These are phyloP conservation scores for Drosophila lutescens DNA, from an alignment of 2,888 invertebrate species.

Conservation along the genomic window DNA sequence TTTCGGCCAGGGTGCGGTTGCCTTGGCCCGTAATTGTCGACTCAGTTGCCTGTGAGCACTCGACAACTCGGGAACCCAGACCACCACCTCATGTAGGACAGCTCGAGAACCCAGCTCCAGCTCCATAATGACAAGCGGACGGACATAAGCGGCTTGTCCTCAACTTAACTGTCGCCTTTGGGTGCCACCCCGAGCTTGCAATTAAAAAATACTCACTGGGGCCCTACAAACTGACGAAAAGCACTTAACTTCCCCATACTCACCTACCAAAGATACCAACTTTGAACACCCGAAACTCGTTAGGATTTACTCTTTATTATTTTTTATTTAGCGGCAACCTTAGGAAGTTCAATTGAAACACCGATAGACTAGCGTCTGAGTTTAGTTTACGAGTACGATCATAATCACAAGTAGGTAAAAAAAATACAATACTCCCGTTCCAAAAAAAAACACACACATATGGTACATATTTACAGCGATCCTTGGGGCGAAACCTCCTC, in stretches of 20 bases:
- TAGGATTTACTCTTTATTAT: conserved; percentile 38
- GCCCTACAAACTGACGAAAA: conserved; percentile 52
- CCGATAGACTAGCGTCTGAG: conserved; percentile 23
- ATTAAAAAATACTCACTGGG: conserved; percentile 64
- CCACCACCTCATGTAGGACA: conserved; percentile 10
- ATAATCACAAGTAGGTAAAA: conserved; percentile 19
- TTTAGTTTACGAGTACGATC: conserved; percentile 19
- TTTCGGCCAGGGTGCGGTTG: conserved; percentile 13
- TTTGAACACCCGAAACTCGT: not conserved
- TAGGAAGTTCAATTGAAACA: conserved; percentile 67
- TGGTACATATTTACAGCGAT: conserved; percentile 54
- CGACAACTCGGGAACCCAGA: conserved; percentile 11
- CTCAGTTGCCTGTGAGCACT: conserved; percentile 15
- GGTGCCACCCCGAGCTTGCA: conserved; percentile 34
- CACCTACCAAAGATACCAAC: not conserved
- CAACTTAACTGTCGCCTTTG: conserved; percentile 32
- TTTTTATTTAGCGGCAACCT: conserved; percentile 47
- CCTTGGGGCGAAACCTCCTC: not conserved
- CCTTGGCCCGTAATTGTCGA: conserved; percentile 45
- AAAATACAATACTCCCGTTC: conserved; percentile 1
- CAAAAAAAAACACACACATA: conserved; percentile 38
- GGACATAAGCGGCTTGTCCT: conserved; percentile 50
- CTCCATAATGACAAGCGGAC: conserved; percentile 1
- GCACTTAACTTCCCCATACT: too few species aligned
- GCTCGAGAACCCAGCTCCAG: not conserved